Percentiles rank a stretch among this genome's conserved stretches.
phyloP scores from a whole-genome alignment of 1,140 invertebrate species.

The Bombus sylvicola region DNA sequence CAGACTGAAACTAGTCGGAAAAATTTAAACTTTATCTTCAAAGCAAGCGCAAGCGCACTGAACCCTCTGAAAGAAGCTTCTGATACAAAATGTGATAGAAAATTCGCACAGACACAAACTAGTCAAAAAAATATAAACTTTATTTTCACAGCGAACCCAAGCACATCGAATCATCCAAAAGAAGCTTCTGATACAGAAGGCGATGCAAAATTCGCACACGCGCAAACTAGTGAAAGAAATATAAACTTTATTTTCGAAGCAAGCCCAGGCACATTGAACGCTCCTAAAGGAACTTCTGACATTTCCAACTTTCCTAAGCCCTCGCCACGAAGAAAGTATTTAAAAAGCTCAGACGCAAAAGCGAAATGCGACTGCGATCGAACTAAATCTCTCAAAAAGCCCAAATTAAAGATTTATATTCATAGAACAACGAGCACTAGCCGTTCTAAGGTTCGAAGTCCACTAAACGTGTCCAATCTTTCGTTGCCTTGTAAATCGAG shows the following conservation, averaged over 20 bases:
- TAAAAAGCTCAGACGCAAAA: too few relatives aligned
- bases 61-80: neutral
- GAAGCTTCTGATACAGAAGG: too few relatives aligned
- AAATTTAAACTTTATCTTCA: neutral
- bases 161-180: too few relatives aligned
- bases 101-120: too few relatives aligned
- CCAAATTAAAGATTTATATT: conserved; percentile 46
- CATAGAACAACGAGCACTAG: neutral
- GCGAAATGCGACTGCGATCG: too few relatives aligned
- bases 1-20: neutral
- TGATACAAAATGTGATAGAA: too few relatives aligned
- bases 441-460: neutral
- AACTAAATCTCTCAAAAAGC: neutral
- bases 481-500: conserved; percentile 63
- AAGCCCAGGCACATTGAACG: neutral
- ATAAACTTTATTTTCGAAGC: neutral
- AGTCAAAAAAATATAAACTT: too few relatives aligned
- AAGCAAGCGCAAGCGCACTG: too few relatives aligned
- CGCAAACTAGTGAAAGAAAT: too few relatives aligned
- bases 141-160: neutral
- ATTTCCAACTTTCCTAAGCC: neutral
- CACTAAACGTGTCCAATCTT: conserved; percentile 28
- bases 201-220: too few relatives aligned
- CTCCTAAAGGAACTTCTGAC: neutral
- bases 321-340: neutral